Evolutionary conservation across 2,113 vertebrate genomes (phyloP).

Genomic region (Regulus satrapa): DNA sequence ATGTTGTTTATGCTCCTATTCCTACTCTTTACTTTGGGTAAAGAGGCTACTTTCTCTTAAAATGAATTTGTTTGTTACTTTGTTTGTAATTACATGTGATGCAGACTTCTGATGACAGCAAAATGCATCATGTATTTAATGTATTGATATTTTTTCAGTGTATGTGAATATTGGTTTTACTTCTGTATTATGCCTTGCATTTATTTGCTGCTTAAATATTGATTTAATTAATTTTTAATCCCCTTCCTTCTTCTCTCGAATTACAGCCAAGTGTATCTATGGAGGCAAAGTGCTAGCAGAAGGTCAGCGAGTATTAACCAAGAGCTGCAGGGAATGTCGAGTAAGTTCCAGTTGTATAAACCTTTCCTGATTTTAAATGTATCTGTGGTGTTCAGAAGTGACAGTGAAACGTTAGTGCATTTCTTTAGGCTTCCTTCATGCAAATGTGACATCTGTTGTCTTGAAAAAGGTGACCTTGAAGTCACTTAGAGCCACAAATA

Average conservation of each 20-base stretch:
- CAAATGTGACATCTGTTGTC: not conserved
- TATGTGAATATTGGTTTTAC: not conserved
- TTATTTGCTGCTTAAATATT: not conserved
- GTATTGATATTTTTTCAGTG: not conserved
- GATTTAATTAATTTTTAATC: not conserved
- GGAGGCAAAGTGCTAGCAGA: conserved; percentile 85
- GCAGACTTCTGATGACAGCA: not conserved
- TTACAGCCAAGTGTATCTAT: conserved; percentile 87
- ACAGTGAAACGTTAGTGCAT: not conserved
- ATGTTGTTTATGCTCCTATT: not conserved
- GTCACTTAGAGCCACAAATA: not conserved
- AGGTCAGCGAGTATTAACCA: conserved; percentile 83
- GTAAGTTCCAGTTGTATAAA: conserved; percentile 71
- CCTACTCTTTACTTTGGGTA: not conserved
- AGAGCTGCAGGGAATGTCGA: conserved; percentile 88
- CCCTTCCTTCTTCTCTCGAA: not conserved
- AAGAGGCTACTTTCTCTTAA: not conserved
- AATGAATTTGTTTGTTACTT: not conserved
- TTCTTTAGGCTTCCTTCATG: conserved; percentile 20
- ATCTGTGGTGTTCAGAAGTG: not conserved
- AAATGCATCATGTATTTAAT: not conserved
- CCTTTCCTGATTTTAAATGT: not conserved
- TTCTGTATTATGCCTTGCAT: not conserved
- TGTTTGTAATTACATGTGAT: not conserved
- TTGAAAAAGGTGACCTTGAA: not conserved